Evolutionary conservation across 2,888 invertebrate genomes (phyloP), one percentile per base, ranked within the genome.

Genomic region (Tachystola acroxantha): DNA sequence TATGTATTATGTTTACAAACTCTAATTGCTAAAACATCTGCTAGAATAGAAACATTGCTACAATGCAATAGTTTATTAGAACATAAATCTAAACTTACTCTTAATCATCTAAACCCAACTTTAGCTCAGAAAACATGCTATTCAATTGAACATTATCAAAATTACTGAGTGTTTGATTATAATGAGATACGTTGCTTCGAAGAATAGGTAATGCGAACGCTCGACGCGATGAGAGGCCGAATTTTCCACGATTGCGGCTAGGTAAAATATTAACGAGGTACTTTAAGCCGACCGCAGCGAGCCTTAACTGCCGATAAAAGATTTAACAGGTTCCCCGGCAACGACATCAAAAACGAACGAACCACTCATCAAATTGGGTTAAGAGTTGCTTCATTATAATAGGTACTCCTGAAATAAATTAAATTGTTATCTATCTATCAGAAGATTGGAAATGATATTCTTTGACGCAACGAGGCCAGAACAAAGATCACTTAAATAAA

Each of bases 281-380:
- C 60, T 51, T 45, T 41, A 56, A 16, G 42, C 53, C 50, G 45
- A 44, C 47, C 56, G 32, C 28, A 22, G 22, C 14, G 31, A 48
- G 43, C 51, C 49, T 56, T 59, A 60, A 70, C 59, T 53, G 58
- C 52, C 64, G 57, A 62, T 74, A 70, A 74, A 76, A 69, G 58
- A 62, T 74, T 72, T 71, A 72, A 70, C 65, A 60, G 65, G 57
- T 50, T 47, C 53, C 55, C 49, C 53, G 49, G 53, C 57, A 51
- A 52, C 64, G 56, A 62, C 70, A 64, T 71, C 60, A 65, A 60
- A 64, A 62, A 61, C 56, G 55, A 60, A 56, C 56, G 40, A 57
- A 58, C 59, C 58, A 57, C 56, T 55, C 54, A 41, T 57, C 53
- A 58, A 67, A 65, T 67, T 64, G 48, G 57, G 58, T 58, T 55